Evolutionary conservation across 2,113 vertebrate genomes (phyloP).

Genomic region (Macquaria ambigua): DNA sequence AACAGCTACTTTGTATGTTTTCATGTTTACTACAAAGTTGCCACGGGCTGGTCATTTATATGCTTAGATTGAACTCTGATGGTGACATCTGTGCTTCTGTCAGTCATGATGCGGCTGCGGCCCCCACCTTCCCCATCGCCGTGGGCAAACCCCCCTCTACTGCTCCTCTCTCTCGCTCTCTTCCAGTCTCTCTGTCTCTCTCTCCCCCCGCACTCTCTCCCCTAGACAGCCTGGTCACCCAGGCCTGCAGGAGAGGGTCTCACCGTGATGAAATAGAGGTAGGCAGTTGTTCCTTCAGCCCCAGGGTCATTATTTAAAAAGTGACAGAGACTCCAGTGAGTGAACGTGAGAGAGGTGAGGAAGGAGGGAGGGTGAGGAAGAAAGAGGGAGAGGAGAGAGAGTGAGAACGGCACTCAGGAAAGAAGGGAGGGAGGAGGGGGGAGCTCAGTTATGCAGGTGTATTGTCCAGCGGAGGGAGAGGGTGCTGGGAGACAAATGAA

Average conservation of each 20-base stretch:
- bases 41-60: slow-evolving; percentile 82
- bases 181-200: slow-evolving; percentile 27
- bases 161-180: slow-evolving; percentile 35
- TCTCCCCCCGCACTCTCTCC: slow-evolving; percentile 51
- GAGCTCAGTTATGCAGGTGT: slow-evolving; percentile 86
- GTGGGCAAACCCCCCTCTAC: slow-evolving; percentile 63
- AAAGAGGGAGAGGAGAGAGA: slow-evolving; percentile 55
- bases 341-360: slow-evolving; percentile 75
- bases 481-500: slow-evolving; percentile 98
- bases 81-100: slow-evolving; percentile 89
- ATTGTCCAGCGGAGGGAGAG: slow-evolving; percentile 92
- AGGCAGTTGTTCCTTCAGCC: slow-evolving; percentile 89
- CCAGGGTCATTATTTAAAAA: slow-evolving; percentile 96
- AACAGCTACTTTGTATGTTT: slow-evolving; percentile 51
- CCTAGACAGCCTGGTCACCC: slow-evolving; percentile 77
- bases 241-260: slow-evolving; percentile 78
- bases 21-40: slow-evolving; percentile 76
- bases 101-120: slow-evolving; percentile 74
- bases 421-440: slow-evolving; percentile 54
- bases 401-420: slow-evolving; percentile 60
- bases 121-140: slow-evolving; percentile 69
- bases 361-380: slow-evolving; percentile 55
- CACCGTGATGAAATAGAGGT: slow-evolving; percentile 90
- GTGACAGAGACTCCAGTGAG: slow-evolving; percentile 83
- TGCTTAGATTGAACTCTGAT: slow-evolving; percentile 84